Evolutionary conservation across 2,888 invertebrate species (phyloP).

Genomic region (Colostygia pectinataria): DNA sequence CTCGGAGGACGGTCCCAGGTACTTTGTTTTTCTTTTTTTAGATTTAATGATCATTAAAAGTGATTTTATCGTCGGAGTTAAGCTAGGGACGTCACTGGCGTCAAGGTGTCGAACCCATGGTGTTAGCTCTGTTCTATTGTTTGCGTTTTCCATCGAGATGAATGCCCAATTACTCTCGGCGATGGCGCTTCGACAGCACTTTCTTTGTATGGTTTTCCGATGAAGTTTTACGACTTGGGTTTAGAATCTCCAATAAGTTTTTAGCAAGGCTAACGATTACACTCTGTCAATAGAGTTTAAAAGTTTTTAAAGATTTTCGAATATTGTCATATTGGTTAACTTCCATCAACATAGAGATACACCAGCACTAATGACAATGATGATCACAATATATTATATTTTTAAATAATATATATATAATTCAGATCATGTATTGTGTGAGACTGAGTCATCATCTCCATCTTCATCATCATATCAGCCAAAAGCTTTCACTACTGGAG

Average conservation of each 20-base stretch:
- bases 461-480: too few species aligned
- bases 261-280: conserved; percentile 4
- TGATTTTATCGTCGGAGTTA: conserved; percentile 35
- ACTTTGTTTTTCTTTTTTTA: conserved; percentile 25
- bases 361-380: too few species aligned
- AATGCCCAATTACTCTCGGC: conserved; percentile 45
- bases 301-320: too few species aligned
- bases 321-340: too few species aligned
- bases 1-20: conserved; percentile 24
- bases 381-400: too few species aligned
- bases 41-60: conserved; percentile 36
- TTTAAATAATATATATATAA: too few species aligned
- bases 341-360: too few species aligned
- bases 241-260: conserved; percentile 12
- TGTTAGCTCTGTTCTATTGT: conserved; percentile 47
- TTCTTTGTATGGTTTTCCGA: conserved; percentile 38
- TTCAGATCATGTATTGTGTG: too few species aligned
- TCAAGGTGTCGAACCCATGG: conserved; percentile 22
- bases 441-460: too few species aligned
- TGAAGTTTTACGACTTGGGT: conserved; percentile 18
- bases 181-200: conserved; percentile 46
- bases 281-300: not conserved
- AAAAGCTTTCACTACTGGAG: too few species aligned
- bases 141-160: conserved; percentile 45
- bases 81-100: conserved; percentile 18